Evolutionary conservation across 2,797 vertebrate genomes (phyloP).

Genomic region (Argyrosomus regius): DNA sequence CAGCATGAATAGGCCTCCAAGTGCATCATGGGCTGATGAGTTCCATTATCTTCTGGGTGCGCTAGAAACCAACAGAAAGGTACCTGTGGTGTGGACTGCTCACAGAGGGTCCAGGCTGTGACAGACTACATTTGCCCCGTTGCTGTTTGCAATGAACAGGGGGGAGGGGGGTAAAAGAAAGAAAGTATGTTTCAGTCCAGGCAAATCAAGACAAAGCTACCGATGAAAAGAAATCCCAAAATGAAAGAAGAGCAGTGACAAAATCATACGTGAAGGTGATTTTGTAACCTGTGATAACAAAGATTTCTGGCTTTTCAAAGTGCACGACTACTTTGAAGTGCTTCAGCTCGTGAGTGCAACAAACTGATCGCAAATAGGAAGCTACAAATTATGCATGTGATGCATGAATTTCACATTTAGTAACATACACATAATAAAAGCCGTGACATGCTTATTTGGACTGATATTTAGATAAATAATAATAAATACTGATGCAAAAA

Average conservation of each 20-base stretch:
- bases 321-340: slow-evolving; percentile 58
- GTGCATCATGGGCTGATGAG: slow-evolving; percentile 82
- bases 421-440: slow-evolving; percentile 60
- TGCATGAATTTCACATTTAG: slow-evolving; percentile 59
- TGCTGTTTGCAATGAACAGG: slow-evolving; percentile 99
- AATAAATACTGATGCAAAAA: slow-evolving; percentile 1
- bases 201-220: slow-evolving; percentile 97
- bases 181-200: slow-evolving; percentile 98
- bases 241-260: slow-evolving; percentile 90
- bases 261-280: slow-evolving; percentile 87
- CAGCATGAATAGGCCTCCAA: slow-evolving; percentile 48
- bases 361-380: slow-evolving; percentile 48
- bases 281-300: slow-evolving; percentile 78
- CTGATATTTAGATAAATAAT: slow-evolving; percentile 49
- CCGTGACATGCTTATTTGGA: slow-evolving; percentile 73
- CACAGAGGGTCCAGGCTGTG: slow-evolving; percentile 97
- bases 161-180: slow-evolving; percentile 92
- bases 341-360: slow-evolving; percentile 18
- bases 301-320: slow-evolving; percentile 92
- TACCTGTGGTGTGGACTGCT: slow-evolving; percentile 97
- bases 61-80: slow-evolving; percentile 99
- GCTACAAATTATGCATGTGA: slow-evolving; percentile 54
- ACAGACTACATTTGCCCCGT: slow-evolving; percentile 97
- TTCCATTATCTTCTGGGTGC: slow-evolving; percentile 96
- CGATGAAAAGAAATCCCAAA: slow-evolving; percentile 89